Percentiles rank a stretch among this genome's conserved stretches.
These are phyloP conservation scores for Neopelma chrysocephalum DNA, from an alignment of 2,797 vertebrate species.

Conservation along the genomic window DNA sequence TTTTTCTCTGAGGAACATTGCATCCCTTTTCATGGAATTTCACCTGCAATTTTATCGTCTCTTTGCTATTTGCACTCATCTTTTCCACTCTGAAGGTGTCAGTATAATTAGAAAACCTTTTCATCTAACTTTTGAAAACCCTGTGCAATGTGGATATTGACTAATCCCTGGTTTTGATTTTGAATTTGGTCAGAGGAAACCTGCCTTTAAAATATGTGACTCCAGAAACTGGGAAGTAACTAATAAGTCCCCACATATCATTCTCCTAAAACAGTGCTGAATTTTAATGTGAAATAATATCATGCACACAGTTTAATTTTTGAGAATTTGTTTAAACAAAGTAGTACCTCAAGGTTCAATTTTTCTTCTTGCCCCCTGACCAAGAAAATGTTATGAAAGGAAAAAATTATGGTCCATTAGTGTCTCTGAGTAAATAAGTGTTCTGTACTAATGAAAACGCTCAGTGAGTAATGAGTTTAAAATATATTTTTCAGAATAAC, in stretches of 20 bases:
- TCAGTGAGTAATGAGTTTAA: not conserved
- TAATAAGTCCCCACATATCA: not conserved
- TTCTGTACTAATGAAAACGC: not conserved
- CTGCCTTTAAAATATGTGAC: not conserved
- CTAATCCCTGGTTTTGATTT: not conserved
- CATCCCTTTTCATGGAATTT: not conserved
- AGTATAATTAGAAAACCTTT: not conserved
- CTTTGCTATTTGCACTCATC: not conserved
- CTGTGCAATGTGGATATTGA: not conserved
- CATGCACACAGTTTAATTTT: not conserved
- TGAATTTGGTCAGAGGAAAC: not conserved
- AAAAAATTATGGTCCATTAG: not conserved
- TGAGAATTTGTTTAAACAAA: not conserved
- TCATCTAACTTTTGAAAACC: not conserved
- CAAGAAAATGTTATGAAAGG: not conserved
- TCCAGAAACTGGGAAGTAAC: not conserved
- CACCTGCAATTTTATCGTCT: not conserved
- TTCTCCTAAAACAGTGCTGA: not conserved
- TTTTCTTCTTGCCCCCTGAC: not conserved
- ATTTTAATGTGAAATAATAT: not conserved
- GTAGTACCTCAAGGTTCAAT: not conserved
- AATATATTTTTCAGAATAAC: not conserved
- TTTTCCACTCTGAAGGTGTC: not conserved
- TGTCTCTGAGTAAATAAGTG: not conserved
- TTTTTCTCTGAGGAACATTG: not conserved